Conservation (phyloP, 2,888 invertebrate genomes). For the Noctua pronuba region DNA sequence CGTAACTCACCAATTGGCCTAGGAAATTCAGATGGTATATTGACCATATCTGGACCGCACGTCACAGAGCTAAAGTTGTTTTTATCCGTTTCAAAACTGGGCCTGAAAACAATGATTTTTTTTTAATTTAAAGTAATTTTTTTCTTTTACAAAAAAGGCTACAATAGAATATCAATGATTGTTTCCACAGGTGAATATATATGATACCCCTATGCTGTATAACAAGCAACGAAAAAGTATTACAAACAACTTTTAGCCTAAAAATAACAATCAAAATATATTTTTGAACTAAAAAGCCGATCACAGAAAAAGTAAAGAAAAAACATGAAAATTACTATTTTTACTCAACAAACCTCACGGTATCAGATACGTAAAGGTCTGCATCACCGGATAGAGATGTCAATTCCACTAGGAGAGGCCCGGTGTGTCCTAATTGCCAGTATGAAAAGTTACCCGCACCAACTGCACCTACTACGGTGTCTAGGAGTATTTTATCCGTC, state of each 20-base stretch:
- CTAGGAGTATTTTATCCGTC: slow-evolving; percentile 80
- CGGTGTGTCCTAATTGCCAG: slow-evolving; percentile 85
- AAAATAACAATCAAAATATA: not conserved
- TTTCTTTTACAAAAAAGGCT: not conserved
- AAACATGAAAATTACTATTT: not conserved
- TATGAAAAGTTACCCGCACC: slow-evolving; percentile 87
- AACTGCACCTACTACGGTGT: slow-evolving; percentile 81
- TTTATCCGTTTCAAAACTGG: slow-evolving; percentile 82
- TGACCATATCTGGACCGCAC: slow-evolving; percentile 81
- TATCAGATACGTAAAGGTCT: slow-evolving; percentile 85
- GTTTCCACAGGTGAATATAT: not conserved
- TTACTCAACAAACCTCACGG: slow-evolving; percentile 75
- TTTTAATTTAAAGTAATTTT: not conserved
- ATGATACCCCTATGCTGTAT: not conserved
- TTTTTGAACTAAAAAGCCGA: not conserved
- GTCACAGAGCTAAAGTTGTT: slow-evolving; percentile 86
- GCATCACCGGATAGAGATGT: slow-evolving; percentile 84
- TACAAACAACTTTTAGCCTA: not conserved
- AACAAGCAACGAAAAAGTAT: not conserved
- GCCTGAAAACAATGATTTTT: slow-evolving; percentile 75
- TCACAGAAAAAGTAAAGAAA: not conserved
- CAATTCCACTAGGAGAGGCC: slow-evolving; percentile 82
- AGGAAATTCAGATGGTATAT: slow-evolving; percentile 82
- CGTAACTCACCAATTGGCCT: slow-evolving; percentile 80
- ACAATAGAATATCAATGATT: not conserved